A percentile compares a stretch with the other conserved stretches of the same genome.
Evolutionary conservation across 2,113 vertebrate genomes (phyloP).

Genomic region (Eubucco bourcierii): DNA sequence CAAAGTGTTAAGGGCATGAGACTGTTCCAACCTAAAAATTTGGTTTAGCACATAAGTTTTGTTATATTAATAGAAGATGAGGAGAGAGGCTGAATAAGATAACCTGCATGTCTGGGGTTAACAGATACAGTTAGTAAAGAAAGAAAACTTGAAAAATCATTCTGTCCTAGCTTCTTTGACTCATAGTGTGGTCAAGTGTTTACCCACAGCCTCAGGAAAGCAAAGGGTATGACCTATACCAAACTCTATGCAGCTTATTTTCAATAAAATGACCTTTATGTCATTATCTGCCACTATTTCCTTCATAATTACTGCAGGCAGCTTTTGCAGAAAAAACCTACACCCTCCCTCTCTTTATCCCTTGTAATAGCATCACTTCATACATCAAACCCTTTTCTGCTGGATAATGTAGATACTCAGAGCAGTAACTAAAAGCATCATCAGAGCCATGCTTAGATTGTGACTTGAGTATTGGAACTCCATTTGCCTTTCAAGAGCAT

Average conservation of each 20-base stretch:
- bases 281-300: background rate
- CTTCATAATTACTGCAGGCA: background rate
- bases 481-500: background rate
- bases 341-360: background rate
- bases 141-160: background rate
- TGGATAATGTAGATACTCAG: background rate
- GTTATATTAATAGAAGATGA: background rate
- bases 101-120: background rate
- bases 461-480: background rate
- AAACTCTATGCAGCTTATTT: background rate
- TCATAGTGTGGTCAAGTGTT: background rate
- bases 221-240: background rate
- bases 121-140: background rate
- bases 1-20: background rate
- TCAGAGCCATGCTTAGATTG: background rate
- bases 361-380: background rate
- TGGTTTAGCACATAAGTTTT: background rate
- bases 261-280: constrained; percentile 16
- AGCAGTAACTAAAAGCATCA: background rate
- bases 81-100: background rate
- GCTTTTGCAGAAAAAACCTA: background rate
- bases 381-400: background rate
- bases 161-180: background rate
- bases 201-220: constrained; percentile 6
- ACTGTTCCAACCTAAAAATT: background rate